Conservation (phyloP, 2,113 vertebrate genomes). For the Phasianus colchicus region DNA sequence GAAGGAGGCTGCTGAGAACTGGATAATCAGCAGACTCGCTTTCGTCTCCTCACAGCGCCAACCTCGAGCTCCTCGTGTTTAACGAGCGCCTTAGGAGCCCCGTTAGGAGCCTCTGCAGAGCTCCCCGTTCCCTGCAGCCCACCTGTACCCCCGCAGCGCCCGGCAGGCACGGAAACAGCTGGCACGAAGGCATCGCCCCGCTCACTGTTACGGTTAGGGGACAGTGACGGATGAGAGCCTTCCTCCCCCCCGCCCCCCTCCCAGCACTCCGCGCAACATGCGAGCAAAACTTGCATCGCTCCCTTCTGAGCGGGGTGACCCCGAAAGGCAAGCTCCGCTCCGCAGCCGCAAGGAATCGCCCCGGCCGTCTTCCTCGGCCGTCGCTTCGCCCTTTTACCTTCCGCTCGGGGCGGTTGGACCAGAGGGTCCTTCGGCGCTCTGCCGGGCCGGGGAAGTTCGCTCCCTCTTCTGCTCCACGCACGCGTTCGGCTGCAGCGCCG, state of each 20-base stretch:
- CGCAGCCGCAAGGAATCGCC: neutral
- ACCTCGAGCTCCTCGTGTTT: slow-evolving; percentile 53
- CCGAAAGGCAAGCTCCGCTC: neutral
- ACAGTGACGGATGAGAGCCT: neutral
- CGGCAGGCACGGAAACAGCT: neutral
- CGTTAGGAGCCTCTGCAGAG: neutral
- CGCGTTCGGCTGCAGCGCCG: neutral
- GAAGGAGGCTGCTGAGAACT: slow-evolving; percentile 62
- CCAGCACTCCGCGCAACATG: neutral
- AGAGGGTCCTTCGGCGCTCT: neutral
- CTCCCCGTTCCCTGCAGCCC: neutral
- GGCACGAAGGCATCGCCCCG: slow-evolving; percentile 48
- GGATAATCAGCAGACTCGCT: slow-evolving; percentile 55
- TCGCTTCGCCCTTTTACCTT: slow-evolving; percentile 2
- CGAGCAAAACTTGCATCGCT: neutral
- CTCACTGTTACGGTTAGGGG: slow-evolving; percentile 32
- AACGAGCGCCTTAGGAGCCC: slow-evolving; percentile 18
- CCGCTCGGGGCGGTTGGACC: neutral
- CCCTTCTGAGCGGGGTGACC: neutral
- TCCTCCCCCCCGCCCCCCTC: neutral
- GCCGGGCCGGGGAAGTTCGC: neutral
- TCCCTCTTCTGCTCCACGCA: neutral
- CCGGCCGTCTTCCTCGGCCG: neutral
- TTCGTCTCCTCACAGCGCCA: slow-evolving; percentile 42
- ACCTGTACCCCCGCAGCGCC: slow-evolving; percentile 11